Evolutionary conservation across 2,888 invertebrate species (phyloP), one percentile per base, ranked within the genome.

Genomic region (Melinaea marsaeus): DNA sequence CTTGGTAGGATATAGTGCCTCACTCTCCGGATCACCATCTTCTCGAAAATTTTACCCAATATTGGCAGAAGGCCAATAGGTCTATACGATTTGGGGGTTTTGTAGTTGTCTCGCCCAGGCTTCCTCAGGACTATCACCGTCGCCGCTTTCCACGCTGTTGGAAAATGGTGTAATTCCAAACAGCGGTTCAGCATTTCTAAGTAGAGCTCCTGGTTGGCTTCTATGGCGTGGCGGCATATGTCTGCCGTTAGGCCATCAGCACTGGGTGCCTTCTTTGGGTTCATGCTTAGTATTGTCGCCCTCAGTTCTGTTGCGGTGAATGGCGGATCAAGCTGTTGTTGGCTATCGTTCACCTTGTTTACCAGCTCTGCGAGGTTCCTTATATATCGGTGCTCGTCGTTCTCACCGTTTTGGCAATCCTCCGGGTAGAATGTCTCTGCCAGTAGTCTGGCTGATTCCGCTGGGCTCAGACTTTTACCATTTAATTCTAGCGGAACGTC

Each of bases 241-340:
- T 70, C 68, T 0, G 68, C 65, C 2, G 70, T 68, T 13, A 68
- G 55, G 0, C 66, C 68, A 13, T 70, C 70, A 0, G 54, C 32
- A 1, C 70, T 66, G 0, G 69, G 69, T 2, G 69, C 69, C 51
- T 68, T 69, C 34, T 62, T 66, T 0, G 70, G 65, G 42, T 65
- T 65, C 13, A 68, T 60, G 5, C 42, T 51, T 2, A 22, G n/a
- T 11, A 57, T 48, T 13, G 48, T 3, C 55, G 54, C 13, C 11
- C 34, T n/a, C 5, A 69, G 9, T 33, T 69, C 69, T 0, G 13
- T 32, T 35, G 2, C 7, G 3, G 66, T 66, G 45, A 69, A 69
- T 6, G 65, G 63, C 6, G 66, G 68, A 13, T 60, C 64, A 55
- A 22, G 22, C 22, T 22, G 22, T 22, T 48, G 48, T n/a, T 63